A percentile compares a stretch with the other conserved stretches of the same genome.
Conservation (phyloP, 1,140 invertebrate species). For the Venustaconcha ellipsiformis region DNA sequence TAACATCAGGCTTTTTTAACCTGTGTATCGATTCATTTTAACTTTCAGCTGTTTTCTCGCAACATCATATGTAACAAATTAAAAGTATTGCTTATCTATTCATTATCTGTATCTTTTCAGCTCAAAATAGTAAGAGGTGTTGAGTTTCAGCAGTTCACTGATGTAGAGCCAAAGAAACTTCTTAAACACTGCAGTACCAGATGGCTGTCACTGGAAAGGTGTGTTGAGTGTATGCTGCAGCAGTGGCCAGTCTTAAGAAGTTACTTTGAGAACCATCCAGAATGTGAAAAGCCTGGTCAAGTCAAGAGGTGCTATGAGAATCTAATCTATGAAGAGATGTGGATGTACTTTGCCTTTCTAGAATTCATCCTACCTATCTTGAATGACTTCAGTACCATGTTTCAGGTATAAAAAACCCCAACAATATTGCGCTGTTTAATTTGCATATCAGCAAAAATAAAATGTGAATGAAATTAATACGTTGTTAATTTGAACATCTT, state of each 20-base stretch:
- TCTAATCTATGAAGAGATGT: not conserved
- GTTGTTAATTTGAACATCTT: too few species aligned
- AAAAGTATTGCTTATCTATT: too few species aligned
- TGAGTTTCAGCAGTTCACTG: too few species aligned
- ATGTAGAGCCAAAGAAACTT: not conserved
- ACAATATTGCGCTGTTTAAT: too few species aligned
- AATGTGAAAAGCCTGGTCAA: constrained; percentile 26
- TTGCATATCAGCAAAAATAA: too few species aligned
- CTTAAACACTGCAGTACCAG: constrained; percentile 33
- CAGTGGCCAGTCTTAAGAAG: constrained; percentile 28
- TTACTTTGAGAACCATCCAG: constrained; percentile 36
- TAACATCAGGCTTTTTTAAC: too few species aligned
- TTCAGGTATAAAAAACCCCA: constrained; percentile 9
- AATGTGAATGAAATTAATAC: too few species aligned
- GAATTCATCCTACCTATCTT: constrained; percentile 14
- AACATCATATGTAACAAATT: too few species aligned
- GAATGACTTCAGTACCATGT: constrained; percentile 25
- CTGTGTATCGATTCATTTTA: too few species aligned
- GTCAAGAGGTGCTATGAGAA: constrained; percentile 3
- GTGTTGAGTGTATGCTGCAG: constrained; percentile 13
- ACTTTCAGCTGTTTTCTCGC: too few species aligned
- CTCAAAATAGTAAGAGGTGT: too few species aligned
- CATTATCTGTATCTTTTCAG: too few species aligned
- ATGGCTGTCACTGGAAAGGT: constrained; percentile 35
- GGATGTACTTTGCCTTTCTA: constrained; percentile 18